These are phyloP conservation scores for Dasysyrphus tricinctus DNA, from an alignment of 2,888 invertebrate species.

Conservation along the genomic window DNA sequence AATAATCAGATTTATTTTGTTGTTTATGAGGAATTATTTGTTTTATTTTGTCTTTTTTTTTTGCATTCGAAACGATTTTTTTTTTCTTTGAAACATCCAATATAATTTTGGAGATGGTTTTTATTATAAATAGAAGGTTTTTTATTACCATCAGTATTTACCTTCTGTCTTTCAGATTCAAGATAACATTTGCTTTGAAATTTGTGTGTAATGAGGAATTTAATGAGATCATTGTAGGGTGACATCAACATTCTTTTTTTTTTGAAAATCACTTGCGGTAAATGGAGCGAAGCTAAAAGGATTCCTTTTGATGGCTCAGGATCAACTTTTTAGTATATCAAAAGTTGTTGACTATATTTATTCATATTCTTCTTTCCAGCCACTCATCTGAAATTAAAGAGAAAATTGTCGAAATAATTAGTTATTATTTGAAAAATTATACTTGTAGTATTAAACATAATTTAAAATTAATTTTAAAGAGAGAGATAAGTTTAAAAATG, in stretches of 20 bases:
- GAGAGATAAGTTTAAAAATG: too few relatives aligned
- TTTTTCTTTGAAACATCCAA: constrained; percentile 55
- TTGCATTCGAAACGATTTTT: constrained; percentile 39
- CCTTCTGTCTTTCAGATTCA: constrained; percentile 44
- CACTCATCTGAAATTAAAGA: constrained; percentile 78
- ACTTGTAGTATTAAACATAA: neutral
- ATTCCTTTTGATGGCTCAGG: constrained; percentile 23
- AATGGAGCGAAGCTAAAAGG: constrained; percentile 25
- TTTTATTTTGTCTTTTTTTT: constrained; percentile 29
- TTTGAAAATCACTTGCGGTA: constrained; percentile 12
- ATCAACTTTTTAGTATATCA: constrained; percentile 4
- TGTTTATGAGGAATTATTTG: constrained; percentile 70
- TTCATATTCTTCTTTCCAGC: constrained; percentile 80
- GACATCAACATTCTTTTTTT: constrained; percentile 35
- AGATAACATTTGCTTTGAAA: constrained; percentile 9
- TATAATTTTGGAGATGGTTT: constrained; percentile 37
- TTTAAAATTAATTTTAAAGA: too few relatives aligned
- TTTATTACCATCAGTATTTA: constrained; percentile 39
- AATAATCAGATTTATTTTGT: constrained; percentile 51
- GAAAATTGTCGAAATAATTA: neutral
- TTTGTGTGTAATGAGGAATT: constrained; percentile 32
- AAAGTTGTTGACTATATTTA: constrained; percentile 52
- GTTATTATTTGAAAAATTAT: neutral
- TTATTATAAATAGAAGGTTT: constrained; percentile 26
- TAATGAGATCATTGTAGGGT: constrained; percentile 68